Conservation (phyloP, 2,888 invertebrate species). For the Drosophila leonis region DNA sequence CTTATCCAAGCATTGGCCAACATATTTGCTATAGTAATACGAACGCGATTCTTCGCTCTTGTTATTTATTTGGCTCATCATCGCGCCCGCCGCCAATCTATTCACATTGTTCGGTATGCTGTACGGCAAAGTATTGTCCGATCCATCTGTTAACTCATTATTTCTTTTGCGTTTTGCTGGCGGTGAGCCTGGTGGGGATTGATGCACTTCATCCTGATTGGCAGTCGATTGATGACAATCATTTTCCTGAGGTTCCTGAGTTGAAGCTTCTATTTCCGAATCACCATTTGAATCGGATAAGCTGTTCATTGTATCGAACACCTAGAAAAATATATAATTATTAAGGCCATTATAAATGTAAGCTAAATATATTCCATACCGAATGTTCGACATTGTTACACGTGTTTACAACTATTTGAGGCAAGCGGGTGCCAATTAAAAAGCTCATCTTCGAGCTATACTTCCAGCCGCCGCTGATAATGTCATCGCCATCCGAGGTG, state of each 20-base stretch:
- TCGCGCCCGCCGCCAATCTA: background rate
- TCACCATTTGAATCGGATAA: slow-evolving; percentile 39
- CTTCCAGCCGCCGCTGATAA: slow-evolving; percentile 34
- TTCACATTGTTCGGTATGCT: background rate
- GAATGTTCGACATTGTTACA: slow-evolving; percentile 18
- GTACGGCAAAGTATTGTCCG: background rate
- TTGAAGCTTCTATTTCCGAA: slow-evolving; percentile 32
- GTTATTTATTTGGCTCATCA: background rate
- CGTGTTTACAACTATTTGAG: slow-evolving; percentile 5
- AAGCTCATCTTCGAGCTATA: slow-evolving; percentile 44
- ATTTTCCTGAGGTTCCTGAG: slow-evolving; percentile 19
- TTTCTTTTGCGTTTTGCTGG: slow-evolving; percentile 11
- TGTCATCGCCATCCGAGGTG: slow-evolving; percentile 23
- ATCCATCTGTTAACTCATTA: background rate
- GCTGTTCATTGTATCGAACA: slow-evolving; percentile 26
- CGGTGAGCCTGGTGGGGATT: slow-evolving; percentile 10
- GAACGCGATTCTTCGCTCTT: slow-evolving; percentile 8
- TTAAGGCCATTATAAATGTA: background rate
- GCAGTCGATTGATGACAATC: slow-evolving; percentile 11
- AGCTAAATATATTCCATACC: slow-evolving; percentile 5
- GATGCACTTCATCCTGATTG: slow-evolving; percentile 8
- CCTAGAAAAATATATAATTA: background rate
- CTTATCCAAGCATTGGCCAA: slow-evolving; percentile 40
- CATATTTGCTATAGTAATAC: slow-evolving; percentile 34
- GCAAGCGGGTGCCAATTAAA: slow-evolving; percentile 16